phyloP scores from a whole-genome alignment of 2,113 vertebrate genomes.

The Corvus moneduloides region DNA sequence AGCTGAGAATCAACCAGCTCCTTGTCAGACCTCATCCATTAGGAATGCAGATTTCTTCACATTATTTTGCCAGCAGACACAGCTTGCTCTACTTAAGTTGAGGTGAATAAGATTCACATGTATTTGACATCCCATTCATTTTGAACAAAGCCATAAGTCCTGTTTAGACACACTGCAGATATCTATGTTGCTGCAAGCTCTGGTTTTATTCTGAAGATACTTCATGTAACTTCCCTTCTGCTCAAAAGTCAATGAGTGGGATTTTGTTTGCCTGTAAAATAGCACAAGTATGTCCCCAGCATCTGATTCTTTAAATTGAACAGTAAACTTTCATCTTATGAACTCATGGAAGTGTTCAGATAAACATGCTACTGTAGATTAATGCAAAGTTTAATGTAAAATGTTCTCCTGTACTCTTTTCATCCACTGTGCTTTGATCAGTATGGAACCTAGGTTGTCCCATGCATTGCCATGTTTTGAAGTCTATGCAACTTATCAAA shows the following conservation, averaged over 20 bases:
- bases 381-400: background rate
- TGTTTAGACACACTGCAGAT: background rate
- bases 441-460: background rate
- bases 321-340: background rate
- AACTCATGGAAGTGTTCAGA: background rate
- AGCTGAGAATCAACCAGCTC: background rate
- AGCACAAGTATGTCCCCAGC: rapidly evolving
- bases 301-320: background rate
- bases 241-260: background rate
- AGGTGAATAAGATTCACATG: background rate
- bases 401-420: background rate
- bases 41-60: background rate
- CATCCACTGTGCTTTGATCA: background rate
- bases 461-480: background rate
- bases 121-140: background rate
- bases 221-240: background rate
- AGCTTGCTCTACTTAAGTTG: background rate
- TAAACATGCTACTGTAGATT: background rate
- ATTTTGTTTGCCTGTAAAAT: background rate
- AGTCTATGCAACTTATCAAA: too few species aligned
- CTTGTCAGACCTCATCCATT: background rate
- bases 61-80: background rate
- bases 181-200: background rate
- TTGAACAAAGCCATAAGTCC: background rate
- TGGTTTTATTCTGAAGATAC: background rate